Percentiles rank a stretch among this genome's conserved stretches.
Evolutionary conservation across 2,888 invertebrate species (phyloP).

Genomic region (Macrophya annulata): DNA sequence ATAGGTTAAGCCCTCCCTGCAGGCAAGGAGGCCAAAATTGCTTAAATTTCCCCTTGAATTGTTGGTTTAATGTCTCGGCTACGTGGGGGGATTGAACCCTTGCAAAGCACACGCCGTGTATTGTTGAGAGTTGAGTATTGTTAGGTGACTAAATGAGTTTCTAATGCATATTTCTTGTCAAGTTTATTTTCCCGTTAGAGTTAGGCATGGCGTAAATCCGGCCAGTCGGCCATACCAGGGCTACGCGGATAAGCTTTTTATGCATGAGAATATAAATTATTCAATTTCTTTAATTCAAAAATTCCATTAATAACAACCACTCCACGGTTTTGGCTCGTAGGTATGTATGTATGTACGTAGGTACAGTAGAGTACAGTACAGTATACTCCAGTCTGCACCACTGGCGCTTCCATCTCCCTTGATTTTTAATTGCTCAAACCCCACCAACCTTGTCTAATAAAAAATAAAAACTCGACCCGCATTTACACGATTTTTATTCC

Average conservation of each 20-base stretch:
- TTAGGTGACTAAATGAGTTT: constrained; percentile 57
- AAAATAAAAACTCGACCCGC: not conserved
- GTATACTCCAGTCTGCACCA: not conserved
- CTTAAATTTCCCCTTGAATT: constrained; percentile 58
- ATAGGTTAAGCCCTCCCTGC: not conserved
- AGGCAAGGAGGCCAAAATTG: constrained; percentile 51
- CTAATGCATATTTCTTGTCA: constrained; percentile 58
- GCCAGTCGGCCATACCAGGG: too few species aligned
- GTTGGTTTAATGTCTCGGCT: constrained; percentile 55
- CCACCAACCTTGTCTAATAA: not conserved
- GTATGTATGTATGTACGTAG: too few species aligned
- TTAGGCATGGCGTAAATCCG: not conserved
- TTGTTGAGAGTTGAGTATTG: constrained; percentile 55
- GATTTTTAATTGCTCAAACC: constrained; percentile 41
- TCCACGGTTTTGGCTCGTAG: not conserved
- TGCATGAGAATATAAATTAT: constrained; percentile 57
- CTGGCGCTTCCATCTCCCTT: not conserved
- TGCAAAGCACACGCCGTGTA: constrained; percentile 18
- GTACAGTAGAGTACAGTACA: not conserved
- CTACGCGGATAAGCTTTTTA: constrained; percentile 40
- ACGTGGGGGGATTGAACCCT: constrained; percentile 40
- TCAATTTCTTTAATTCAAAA: constrained; percentile 57
- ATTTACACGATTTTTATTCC: not conserved
- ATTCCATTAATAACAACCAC: constrained; percentile 57
- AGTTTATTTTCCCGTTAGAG: constrained; percentile 44